Evolutionary conservation across 2,797 vertebrate genomes (phyloP), one percentile per base, ranked within the genome.

Genomic region (Myripristis jacobus): DNA sequence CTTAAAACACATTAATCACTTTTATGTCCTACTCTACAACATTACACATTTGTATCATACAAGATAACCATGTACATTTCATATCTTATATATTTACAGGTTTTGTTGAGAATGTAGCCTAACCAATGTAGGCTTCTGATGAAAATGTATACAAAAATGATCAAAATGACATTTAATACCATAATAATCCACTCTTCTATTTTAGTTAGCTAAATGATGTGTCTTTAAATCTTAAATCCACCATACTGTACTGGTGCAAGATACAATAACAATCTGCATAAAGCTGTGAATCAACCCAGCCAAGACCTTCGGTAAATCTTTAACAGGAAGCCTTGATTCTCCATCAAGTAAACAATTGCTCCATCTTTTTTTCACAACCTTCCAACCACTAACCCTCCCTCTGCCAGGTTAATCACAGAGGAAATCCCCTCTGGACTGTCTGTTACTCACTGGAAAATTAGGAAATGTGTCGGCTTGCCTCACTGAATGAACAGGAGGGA

Each of bases 291-390:
- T 58, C 56, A 68, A 61, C 9, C 25, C 19, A 58, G 77, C 46
- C 70, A 57, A 73, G 52, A 41, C 25, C 12, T 51, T 19, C 18
- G 41, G 57, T 31, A 47, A 78, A 83, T 51, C 22, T 72, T 65
- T 58, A 79, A 77, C 71, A 88, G 77, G 80, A 83, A 80, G 82
- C 50, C 43, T 59, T 68, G 80, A 79, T 72, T 89, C 82, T 73
- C 57, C 31, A 60, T 75, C 71, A 87, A 67, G 85, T 89, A 85
- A 90, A 92, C 87, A 90, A 83, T 91, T 89, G 81, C 89, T 63
- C 70, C 83, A 90, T 88, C 61, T 66, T 79, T 77, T 86, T 90
- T 92, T 86, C 79, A 89, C 87, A 91, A 87, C 78, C 75, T 91
- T 87, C 75, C 83, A 85, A 84, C 82, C 88, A 70, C 88, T 67